Base-by-base conservation (phyloP, 2,113 vertebrate genomes). In the Entelurus aequoreus region DNA sequence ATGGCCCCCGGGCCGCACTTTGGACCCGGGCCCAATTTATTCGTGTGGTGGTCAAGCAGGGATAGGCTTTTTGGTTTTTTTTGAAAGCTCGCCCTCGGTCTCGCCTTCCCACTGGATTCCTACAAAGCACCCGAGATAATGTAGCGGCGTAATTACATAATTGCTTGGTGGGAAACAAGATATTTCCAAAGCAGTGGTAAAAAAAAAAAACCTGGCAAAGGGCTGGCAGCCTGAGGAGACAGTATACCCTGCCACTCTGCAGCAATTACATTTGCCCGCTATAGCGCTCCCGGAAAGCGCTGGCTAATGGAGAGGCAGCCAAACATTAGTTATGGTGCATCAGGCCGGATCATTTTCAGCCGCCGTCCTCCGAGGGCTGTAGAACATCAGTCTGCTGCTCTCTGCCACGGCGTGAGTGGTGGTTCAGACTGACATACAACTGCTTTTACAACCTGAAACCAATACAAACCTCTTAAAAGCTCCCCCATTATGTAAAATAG, bases 231-330 rank as follows among this genome's bases (percentile, higher is more conserved):
- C n/a, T 54, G 59, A 62, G 35, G 14, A 44, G 28, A 48, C 44
- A 35, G 8, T 50, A 42, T 60, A 59, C 65, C 9, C 19, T 60
- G 37, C 48, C 6, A 3, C 56, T 53, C 54, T 35, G 54, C 35
- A 35, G 48, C 44, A 73, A 66, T 74, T 53, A 6, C n/a, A 71
- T 70, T 68, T 75, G 28, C 54, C 13, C 36, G 59, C 56, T 42
- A 48, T 21, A 55, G 53, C 36, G 62, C 71, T 70, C 0, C 2
- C 50, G 42, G 55, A 62, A 71, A 64, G 60, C 62, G 54, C 42
- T 50, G 63, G 61, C 70, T 66, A 64, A 75, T 78, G 52, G n/a
- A 72, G 66, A 76, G 68, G 73, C 65, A 63, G 64, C 58, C 48
- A 51, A 68, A 74, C 38, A 46, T 68, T 62, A 48, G 68, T 46